These are phyloP conservation scores for Aphodius sticticus DNA, from an alignment of 2,888 invertebrate species.

Conservation along the genomic window DNA sequence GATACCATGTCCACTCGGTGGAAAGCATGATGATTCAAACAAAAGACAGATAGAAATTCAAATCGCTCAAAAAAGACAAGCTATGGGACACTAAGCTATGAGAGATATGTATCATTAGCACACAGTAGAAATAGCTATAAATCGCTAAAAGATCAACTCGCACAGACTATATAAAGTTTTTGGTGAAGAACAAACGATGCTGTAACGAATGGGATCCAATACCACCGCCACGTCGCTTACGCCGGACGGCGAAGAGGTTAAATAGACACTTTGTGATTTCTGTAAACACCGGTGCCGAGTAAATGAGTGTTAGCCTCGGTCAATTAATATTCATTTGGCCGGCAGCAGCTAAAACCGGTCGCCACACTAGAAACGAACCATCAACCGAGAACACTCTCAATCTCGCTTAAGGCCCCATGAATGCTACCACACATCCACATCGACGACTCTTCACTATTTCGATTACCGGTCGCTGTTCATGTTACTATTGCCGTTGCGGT, in stretches of 20 bases:
- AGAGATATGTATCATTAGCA: no score
- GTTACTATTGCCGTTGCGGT: background rate
- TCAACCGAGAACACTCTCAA: background rate
- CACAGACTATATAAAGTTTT: background rate
- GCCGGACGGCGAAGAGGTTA: conserved; percentile 11
- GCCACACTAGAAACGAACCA: conserved; percentile 17
- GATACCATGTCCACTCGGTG: no score
- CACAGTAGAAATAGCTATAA: no score
- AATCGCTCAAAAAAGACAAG: no score
- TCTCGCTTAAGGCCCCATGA: background rate
- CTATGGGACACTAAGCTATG: no score
- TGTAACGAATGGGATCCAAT: background rate
- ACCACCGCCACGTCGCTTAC: background rate
- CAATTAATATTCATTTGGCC: conserved; percentile 42
- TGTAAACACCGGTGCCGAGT: conserved; percentile 30
- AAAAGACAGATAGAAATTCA: no score
- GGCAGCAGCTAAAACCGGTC: conserved; percentile 43
- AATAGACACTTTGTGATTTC: conserved; percentile 33
- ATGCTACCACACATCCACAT: conserved; percentile 4
- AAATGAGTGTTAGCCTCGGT: conserved; percentile 34
- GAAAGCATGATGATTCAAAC: no score
- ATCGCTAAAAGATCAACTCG: no score
- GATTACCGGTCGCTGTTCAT: background rate
- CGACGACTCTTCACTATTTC: background rate
- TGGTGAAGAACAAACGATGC: background rate